Conservation (phyloP, 2,797 vertebrate species). For the Hapalemur alaotrensis region DNA sequence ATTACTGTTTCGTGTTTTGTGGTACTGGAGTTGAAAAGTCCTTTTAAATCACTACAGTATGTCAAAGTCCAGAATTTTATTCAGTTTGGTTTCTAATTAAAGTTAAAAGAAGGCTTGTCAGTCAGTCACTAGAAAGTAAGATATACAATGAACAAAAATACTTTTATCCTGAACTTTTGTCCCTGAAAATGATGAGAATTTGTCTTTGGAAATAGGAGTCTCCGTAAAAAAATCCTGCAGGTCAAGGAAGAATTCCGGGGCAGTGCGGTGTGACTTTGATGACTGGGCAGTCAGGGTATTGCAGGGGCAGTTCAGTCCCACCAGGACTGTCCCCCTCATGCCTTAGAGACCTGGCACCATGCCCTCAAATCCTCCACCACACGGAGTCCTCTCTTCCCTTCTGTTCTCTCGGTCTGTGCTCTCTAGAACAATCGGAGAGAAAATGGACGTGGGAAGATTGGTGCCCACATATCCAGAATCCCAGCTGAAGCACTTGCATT, state of each 20-base stretch:
- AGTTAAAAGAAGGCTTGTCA: constrained; percentile 39
- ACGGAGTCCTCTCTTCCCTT: neutral
- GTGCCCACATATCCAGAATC: neutral
- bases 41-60: constrained; percentile 16
- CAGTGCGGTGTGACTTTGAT: neutral
- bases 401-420: neutral
- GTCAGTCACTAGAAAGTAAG: neutral
- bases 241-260: neutral
- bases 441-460: neutral
- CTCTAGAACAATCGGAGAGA: neutral
- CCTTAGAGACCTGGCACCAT: neutral
- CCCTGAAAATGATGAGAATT: constrained; percentile 15
- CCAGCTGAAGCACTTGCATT: neutral
- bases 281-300: neutral
- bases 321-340: neutral
- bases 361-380: neutral
- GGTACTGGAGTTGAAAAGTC: neutral
- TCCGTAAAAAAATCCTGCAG: neutral
- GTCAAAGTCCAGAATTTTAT: constrained; percentile 57
- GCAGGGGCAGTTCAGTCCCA: neutral
- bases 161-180: constrained; percentile 38
- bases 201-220: neutral
- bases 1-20: constrained; percentile 45
- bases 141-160: neutral
- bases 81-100: constrained; percentile 71